Conservation (phyloP, 2,888 invertebrate species). For the Parapristionchus giblindavisi region DNA sequence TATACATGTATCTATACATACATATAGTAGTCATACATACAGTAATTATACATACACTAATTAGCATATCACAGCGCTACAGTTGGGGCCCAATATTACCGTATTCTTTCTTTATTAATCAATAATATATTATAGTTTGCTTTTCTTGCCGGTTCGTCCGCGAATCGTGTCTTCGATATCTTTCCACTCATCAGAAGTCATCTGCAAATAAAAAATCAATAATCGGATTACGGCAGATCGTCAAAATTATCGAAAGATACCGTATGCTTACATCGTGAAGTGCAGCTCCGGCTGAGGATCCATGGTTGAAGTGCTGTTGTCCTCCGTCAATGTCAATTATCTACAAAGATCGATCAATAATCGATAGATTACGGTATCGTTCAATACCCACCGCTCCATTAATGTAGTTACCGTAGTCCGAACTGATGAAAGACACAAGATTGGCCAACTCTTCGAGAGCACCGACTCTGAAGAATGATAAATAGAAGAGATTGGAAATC, state of each 20-base stretch:
- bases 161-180: constrained; percentile 55
- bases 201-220: neutral
- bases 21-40: no score
- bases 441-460: constrained; percentile 74
- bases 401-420: constrained; percentile 75
- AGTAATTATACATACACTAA: no score
- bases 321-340: constrained; percentile 66
- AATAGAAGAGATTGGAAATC: constrained; percentile 45
- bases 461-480: constrained; percentile 68
- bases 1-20: no score
- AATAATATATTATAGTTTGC: no score
- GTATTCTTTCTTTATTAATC: no score
- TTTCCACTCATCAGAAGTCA: constrained; percentile 38
- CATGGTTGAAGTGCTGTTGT: constrained; percentile 56
- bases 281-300: constrained; percentile 45
- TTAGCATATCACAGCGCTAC: no score
- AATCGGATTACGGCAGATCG: neutral
- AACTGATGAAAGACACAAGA: constrained; percentile 73
- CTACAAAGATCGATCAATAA: constrained; percentile 43
- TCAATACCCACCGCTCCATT: constrained; percentile 72
- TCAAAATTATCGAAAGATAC: neutral
- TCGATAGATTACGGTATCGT: neutral
- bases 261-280: constrained; percentile 52
- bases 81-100: no score
- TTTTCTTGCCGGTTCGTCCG: constrained; percentile 57